Base-by-base conservation (phyloP, 2,888 invertebrate species). In the Xylota segnis region DNA sequence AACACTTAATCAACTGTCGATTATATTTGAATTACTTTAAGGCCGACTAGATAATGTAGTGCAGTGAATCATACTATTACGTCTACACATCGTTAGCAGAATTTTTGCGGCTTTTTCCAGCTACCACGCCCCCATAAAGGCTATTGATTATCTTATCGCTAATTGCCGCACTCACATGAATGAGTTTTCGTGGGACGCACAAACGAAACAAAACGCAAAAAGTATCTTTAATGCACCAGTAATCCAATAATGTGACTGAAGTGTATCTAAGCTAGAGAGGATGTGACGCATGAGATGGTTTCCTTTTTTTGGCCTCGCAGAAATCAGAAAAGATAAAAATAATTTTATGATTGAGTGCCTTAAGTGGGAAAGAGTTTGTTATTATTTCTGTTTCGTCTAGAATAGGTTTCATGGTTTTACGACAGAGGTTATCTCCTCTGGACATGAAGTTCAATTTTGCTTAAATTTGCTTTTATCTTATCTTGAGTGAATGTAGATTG, bases 131-230 rank as follows among this genome's bases (percentile, higher is more conserved):
- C 40, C 59, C 59, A 23, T 2, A 7, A 40, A n/a, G n/a, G 10
- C 9, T 18, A 61, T 43, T 61, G 40, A 61, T 43, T 61, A 43
- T 43, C 43, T 61, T 61, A 61, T 61, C 43, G 43, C 43, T 43
- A 61, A 61, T 40, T 61, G 59, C 43, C 14, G 14, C 40, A 23
- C n/a, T 43, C 59, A 43, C 59, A 61, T 18, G 37, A 58, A 58
- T 37, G 18, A 14, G 7, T 37, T 23, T 56, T 56, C 16, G 32
- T 27, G 29, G 10, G n/a, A 27, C n/a, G 4, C 23, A 10, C 0
- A 14, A 54, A 54, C 10, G 18, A 29, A 54, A 27, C 14, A 29
- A 27, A 27, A n/a, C n/a, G n/a, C n/a, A 56, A 29, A 56, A 32
- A 12, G n/a, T 27, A 56, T 32, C 56, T 56, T 16, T 16, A n/a